Percentiles rank a stretch among this genome's conserved stretches.
phyloP scores from a whole-genome alignment of 2,113 vertebrate species.

The Equus przewalskii region DNA sequence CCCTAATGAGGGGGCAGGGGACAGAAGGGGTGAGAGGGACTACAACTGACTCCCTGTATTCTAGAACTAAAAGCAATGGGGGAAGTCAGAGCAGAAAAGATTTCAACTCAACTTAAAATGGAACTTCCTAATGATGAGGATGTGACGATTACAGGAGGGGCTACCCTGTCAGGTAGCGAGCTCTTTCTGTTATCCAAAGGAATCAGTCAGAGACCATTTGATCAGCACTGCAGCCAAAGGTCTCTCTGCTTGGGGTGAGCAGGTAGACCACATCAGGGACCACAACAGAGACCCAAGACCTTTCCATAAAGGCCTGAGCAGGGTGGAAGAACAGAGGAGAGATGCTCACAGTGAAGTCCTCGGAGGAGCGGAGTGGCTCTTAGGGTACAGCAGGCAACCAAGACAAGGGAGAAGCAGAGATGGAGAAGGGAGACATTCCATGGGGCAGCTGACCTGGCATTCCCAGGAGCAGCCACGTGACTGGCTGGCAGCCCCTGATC shows the following conservation, averaged over 20 bases:
- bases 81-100: not conserved
- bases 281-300: not conserved
- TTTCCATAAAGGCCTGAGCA: not conserved
- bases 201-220: not conserved
- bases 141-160: not conserved
- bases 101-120: not conserved
- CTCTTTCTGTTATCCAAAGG: not conserved
- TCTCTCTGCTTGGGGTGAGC: not conserved
- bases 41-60: not conserved
- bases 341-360: not conserved
- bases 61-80: constrained; percentile 8
- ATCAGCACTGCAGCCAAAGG: not conserved
- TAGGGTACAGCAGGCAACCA: not conserved
- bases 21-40: not conserved
- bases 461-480: not conserved
- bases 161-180: not conserved
- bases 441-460: not conserved
- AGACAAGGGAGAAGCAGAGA: not conserved
- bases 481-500: not conserved
- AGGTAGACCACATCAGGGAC: not conserved
- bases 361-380: not conserved
- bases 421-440: not conserved
- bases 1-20: not conserved
- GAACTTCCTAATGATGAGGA: not conserved
- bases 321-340: not conserved